These are phyloP conservation scores for Ochropleura plecta DNA, from an alignment of 2,888 invertebrate species.

Conservation along the genomic window DNA sequence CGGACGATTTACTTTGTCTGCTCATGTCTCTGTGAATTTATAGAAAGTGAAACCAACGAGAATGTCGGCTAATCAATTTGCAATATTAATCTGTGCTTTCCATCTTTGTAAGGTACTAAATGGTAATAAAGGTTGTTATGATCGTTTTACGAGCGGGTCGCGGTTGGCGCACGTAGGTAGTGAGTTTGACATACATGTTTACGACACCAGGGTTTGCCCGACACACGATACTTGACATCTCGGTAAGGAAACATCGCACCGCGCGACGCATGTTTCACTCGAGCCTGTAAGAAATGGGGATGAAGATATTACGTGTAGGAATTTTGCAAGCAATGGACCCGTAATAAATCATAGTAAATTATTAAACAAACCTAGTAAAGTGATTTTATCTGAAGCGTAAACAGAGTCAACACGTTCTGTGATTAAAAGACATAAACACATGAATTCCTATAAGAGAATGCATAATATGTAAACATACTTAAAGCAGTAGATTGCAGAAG, in stretches of 20 bases:
- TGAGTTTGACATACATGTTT: constrained; percentile 85
- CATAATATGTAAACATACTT: not conserved
- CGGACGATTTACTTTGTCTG: constrained; percentile 66
- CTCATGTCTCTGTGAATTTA: constrained; percentile 61
- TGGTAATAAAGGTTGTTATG: constrained; percentile 76
- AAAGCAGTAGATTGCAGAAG: not conserved
- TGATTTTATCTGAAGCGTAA: constrained; percentile 47
- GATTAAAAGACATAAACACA: constrained; percentile 30
- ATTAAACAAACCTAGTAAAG: constrained; percentile 45
- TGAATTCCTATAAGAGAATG: not conserved
- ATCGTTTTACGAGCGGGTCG: constrained; percentile 81
- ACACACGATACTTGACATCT: constrained; percentile 87
- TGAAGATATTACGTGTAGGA: constrained; percentile 85
- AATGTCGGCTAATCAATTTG: constrained; percentile 69
- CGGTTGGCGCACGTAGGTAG: constrained; percentile 81
- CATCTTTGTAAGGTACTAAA: constrained; percentile 70
- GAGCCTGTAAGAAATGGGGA: constrained; percentile 79
- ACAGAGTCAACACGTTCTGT: constrained; percentile 29
- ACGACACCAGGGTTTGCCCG: constrained; percentile 81
- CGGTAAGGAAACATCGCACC: constrained; percentile 80
- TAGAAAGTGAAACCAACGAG: constrained; percentile 59
- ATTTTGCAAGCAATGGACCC: constrained; percentile 70
- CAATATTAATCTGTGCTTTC: constrained; percentile 64
- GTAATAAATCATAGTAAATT: constrained; percentile 56
- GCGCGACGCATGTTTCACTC: constrained; percentile 83